A percentile compares a stretch with the other conserved stretches of the same genome.
Evolutionary conservation across 64 coral and sea anemone genomes (phyloP).

Genomic region (Hydrozoanthus tunicans): DNA sequence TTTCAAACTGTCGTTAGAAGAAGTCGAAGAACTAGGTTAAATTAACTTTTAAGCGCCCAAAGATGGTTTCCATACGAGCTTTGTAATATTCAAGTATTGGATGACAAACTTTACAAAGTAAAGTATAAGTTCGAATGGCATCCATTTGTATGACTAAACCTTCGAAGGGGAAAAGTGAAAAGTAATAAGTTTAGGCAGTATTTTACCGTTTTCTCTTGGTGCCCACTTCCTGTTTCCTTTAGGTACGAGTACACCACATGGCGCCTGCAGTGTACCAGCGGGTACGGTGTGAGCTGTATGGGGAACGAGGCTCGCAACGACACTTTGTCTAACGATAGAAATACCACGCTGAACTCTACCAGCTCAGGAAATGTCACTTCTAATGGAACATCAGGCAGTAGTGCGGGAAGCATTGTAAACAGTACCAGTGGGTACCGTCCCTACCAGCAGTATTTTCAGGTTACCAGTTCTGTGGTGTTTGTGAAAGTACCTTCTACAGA

Average conservation of each 20-base stretch:
- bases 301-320: conserved; percentile 5
- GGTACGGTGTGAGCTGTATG: conserved; percentile 75
- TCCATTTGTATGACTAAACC: no score
- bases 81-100: no score
- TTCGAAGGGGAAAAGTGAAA: no score
- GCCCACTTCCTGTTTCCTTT: neutral
- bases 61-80: no score
- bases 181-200: no score
- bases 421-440: conserved; percentile 37
- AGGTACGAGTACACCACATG: conserved; percentile 78
- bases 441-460: conserved; percentile 50
- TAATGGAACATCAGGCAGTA: conserved; percentile 33
- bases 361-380: conserved; percentile 37
- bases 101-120: no score
- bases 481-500: conserved; percentile 69
- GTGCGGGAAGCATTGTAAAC: neutral
- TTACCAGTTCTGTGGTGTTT: conserved; percentile 76
- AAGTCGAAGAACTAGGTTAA: no score
- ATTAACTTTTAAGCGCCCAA: no score
- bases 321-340: neutral
- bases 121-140: no score
- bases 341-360: conserved; percentile 11
- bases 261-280: conserved; percentile 75
- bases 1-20: no score
- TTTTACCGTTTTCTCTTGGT: neutral